Base-by-base conservation (phyloP, 2,113 vertebrate species). In the Condylura cristata region DNA sequence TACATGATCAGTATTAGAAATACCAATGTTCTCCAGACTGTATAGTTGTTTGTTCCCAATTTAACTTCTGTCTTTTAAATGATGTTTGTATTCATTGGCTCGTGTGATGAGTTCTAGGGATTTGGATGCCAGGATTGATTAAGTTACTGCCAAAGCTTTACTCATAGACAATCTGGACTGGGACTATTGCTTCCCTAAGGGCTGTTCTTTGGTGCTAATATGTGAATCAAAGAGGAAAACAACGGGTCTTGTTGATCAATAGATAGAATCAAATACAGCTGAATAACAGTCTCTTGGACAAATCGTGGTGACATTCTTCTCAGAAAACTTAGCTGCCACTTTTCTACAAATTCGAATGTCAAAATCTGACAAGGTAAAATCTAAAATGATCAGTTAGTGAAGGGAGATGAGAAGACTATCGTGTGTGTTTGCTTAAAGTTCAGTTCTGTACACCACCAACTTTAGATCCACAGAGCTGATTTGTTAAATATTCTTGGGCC, bases 111-210 rank as follows among this genome's bases (percentile, higher is more conserved):
- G 68, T 88, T 92, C 74, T 78, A 22, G 82, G 61, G 22, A 90
- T 88, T 61, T 90, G 6, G 78, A 72, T 96, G 61, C 28, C 86
- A 95, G 26, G 41, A 65, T 48, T 95, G 66, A 86, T 72, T 72
- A 90, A 96, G 48, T 82, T 17, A 85, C n/a, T 92, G 82, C 60
- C 78, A 90, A 81, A 92, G 30, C 22, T 87, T 60, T 92, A 80
- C 61, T 82, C 63, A 68, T 41, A 85, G 48, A 53, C 63, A 95
- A 70, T 86, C 95, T 96, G 79, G 66, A 85, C 39, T n/a, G 71
- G 66, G 32, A 82, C 6, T 92, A 32, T 30, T 93, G 16, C 68
- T 86, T 90, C 85, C 93, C 74, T 39, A 78, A 90, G 41, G 61
- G 28, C 32, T 75, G 17, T 22, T 56, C 26, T 20, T 87, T 58